These are phyloP conservation scores for Calcarius lapponicus DNA, from an alignment of 2,797 vertebrate genomes.

Conservation along the genomic window DNA sequence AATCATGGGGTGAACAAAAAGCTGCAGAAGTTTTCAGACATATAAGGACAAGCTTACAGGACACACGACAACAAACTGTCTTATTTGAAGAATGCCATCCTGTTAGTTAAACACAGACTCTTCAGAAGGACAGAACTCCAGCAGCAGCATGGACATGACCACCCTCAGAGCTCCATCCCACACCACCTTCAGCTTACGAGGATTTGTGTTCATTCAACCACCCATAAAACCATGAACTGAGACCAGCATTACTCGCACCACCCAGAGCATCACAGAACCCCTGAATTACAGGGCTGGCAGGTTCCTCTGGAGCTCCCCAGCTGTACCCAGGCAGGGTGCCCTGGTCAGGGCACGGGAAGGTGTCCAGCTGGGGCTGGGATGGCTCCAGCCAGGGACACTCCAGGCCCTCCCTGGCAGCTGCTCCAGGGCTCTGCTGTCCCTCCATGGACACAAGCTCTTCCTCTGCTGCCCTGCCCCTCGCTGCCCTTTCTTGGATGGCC, in stretches of 20 bases:
- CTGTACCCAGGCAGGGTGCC: background rate
- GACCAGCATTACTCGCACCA: background rate
- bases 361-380: background rate
- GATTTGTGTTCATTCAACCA: background rate
- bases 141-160: rapidly evolving
- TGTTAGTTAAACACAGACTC: background rate
- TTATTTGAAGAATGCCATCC: background rate
- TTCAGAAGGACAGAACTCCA: background rate
- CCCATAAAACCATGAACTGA: background rate
- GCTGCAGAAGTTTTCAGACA: background rate
- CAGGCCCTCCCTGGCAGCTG: background rate
- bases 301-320: background rate
- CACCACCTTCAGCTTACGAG: background rate
- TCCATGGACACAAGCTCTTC: background rate
- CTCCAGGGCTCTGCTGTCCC: background rate
- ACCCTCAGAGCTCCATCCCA: background rate
- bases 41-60: background rate
- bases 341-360: background rate
- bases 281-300: background rate
- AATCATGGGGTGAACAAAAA: background rate
- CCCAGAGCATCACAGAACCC: background rate
- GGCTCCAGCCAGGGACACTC: background rate
- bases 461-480: rapidly evolving
- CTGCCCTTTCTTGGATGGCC: rapidly evolving
- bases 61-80: background rate